These are phyloP conservation scores for Scaptomyza graminum DNA, from an alignment of 1,140 invertebrate species.

Conservation along the genomic window DNA sequence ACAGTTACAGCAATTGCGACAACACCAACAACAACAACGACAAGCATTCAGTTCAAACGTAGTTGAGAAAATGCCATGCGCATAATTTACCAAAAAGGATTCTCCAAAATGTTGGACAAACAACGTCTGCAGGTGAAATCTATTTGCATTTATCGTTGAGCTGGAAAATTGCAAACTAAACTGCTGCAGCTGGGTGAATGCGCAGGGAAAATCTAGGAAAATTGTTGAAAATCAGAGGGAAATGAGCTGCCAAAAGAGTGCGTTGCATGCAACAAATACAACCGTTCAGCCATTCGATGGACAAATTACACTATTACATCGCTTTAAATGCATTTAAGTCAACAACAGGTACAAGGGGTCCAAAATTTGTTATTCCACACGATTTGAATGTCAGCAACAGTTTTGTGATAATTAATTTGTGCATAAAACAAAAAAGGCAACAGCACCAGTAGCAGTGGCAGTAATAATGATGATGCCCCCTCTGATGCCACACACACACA, in stretches of 20 bases:
- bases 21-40: slow-evolving; percentile 31
- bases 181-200: slow-evolving; percentile 29
- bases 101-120: slow-evolving; percentile 77
- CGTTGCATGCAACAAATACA: slow-evolving; percentile 55
- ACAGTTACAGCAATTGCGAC: slow-evolving; percentile 39
- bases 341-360: slow-evolving; percentile 1
- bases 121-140: slow-evolving; percentile 81
- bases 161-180: slow-evolving; percentile 81
- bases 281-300: slow-evolving; percentile 17
- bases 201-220: background rate
- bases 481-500: slow-evolving; percentile 40
- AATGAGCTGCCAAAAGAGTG: slow-evolving; percentile 46
- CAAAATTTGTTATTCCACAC: slow-evolving; percentile 13
- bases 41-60: slow-evolving; percentile 3
- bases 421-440: background rate
- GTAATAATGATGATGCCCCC: slow-evolving; percentile 3
- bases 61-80: slow-evolving; percentile 67
- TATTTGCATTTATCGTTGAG: slow-evolving; percentile 82
- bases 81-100: slow-evolving; percentile 80
- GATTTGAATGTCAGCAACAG: slow-evolving; percentile 16
- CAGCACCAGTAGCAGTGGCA: background rate
- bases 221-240: slow-evolving; percentile 12
- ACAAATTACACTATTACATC: slow-evolving; percentile 4
- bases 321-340: slow-evolving; percentile 1
- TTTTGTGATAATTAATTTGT: slow-evolving; percentile 38